Base-by-base conservation (phyloP, 2,113 vertebrate species). In the Phyllostomus hastatus region DNA sequence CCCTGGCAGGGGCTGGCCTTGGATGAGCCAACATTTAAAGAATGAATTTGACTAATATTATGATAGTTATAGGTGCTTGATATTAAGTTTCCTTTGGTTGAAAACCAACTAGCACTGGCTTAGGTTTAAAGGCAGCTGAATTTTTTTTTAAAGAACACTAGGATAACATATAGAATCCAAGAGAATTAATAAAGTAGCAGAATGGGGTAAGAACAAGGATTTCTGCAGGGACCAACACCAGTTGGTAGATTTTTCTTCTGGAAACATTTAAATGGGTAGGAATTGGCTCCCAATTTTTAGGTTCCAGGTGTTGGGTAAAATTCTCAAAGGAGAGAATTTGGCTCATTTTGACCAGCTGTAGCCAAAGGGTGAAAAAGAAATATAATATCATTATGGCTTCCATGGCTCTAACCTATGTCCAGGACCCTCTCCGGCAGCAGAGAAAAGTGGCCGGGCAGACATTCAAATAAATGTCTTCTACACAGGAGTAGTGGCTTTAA, bases 141-240 rank as follows among this genome's bases (percentile, higher is more conserved):
- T 94, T 11, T 14, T 64, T 57, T 57, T 46, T 76, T 33, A 0
- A 88, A 84, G 57, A 78, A 75, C 69, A 57, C 22, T 87, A 38
- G n/a, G 10, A 61, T 89, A 87, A 38, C 19, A 54, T 61, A 85
- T 38, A 10, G 73, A 96, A 92, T 86, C 78, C 43, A 94, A 96
- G 31, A 96, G 76, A 97, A 96, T 95, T 83, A 94, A 84, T 95
- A 95, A 85, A 96, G 85, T 20, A 90, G 69, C 4, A 81, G 75
- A 94, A 91, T 80, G 15, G 17, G 61, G 16, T 86, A 93, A 78
- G 64, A 93, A 78, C 19, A 80, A 85, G 15, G 38, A 85, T 73
- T 93, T 91, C 86, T 92, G 80, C 46, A 96, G 38, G 28, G 52
- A 50, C 80, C 43, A 88, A 28, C 7, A 64, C 28, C 15, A 93